A percentile compares a stretch with the other conserved stretches of the same genome.
These are phyloP conservation scores for Phalacrocorax brasilianus DNA, from an alignment of 2,113 vertebrate species.

Conservation along the genomic window DNA sequence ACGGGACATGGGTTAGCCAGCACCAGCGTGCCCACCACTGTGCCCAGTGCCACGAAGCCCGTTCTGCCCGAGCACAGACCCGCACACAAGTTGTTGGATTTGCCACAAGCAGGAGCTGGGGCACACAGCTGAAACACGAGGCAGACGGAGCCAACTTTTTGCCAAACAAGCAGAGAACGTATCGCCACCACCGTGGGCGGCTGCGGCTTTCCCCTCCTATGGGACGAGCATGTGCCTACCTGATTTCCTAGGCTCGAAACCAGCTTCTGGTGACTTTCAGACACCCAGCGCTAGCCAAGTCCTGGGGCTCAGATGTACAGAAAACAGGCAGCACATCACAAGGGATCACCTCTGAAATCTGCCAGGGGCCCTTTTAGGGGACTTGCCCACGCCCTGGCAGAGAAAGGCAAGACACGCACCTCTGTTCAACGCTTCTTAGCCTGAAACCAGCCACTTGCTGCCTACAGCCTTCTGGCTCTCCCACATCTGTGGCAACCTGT, in stretches of 20 bases:
- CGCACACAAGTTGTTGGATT: background rate
- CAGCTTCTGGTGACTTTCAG: background rate
- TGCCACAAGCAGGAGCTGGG: background rate
- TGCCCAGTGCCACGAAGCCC: background rate
- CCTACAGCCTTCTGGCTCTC: background rate
- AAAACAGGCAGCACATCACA: background rate
- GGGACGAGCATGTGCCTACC: fast-evolving
- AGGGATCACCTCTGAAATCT: background rate
- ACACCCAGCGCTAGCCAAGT: fast-evolving
- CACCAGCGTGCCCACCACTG: fast-evolving
- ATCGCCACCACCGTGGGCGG: fast-evolving
- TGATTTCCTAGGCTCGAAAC: background rate
- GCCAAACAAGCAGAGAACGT: background rate
- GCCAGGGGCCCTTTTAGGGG: background rate
- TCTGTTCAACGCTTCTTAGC: background rate
- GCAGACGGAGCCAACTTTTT: background rate
- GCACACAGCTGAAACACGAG: background rate
- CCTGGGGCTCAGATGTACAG: background rate
- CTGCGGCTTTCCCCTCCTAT: background rate
- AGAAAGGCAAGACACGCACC: fast-evolving
- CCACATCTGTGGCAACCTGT: background rate
- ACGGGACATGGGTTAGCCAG: background rate
- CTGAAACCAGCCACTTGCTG: background rate
- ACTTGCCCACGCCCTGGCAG: background rate
- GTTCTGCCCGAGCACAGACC: background rate